Conservation (phyloP, 23 tunicate species). For the Styela plicata region DNA sequence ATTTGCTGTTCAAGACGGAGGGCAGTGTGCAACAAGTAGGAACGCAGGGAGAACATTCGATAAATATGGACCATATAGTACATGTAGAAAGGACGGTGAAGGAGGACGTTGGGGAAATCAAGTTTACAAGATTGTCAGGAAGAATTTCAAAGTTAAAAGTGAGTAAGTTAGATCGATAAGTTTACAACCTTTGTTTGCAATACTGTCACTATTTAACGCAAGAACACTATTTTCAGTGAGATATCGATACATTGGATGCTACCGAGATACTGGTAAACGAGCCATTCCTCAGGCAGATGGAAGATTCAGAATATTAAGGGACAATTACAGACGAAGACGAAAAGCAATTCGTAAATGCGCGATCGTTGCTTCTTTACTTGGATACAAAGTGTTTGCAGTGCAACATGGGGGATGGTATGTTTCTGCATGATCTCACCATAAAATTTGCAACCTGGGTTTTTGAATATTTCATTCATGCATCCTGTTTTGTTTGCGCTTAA, state of each 20-base stretch:
- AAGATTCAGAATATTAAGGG: not conserved
- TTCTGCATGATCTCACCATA: not conserved
- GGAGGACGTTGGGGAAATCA: not conserved
- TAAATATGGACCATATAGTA: not conserved
- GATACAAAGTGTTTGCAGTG: constrained; percentile 8
- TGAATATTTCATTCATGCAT: not conserved
- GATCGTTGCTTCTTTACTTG: not conserved
- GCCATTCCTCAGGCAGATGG: not conserved
- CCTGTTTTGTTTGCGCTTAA: no score
- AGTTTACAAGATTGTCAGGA: not conserved
- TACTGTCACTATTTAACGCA: not conserved
- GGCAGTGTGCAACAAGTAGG: constrained; percentile 7
- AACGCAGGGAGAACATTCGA: constrained; percentile 1
- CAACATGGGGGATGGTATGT: not conserved
- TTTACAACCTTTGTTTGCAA: no score
- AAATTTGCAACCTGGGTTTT: not conserved
- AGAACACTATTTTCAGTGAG: not conserved
- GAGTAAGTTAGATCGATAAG: no score
- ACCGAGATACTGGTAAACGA: not conserved
- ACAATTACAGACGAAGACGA: not conserved
- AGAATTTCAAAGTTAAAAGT: not conserved
- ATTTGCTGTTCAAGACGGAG: constrained; percentile 6
- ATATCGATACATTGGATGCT: not conserved
- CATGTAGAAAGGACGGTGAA: not conserved
- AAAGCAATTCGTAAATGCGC: constrained; percentile 15